A percentile compares a stretch with the other conserved stretches of the same genome.
Conservation (phyloP, 2,888 invertebrate species). For the Heliconius ethilla region DNA sequence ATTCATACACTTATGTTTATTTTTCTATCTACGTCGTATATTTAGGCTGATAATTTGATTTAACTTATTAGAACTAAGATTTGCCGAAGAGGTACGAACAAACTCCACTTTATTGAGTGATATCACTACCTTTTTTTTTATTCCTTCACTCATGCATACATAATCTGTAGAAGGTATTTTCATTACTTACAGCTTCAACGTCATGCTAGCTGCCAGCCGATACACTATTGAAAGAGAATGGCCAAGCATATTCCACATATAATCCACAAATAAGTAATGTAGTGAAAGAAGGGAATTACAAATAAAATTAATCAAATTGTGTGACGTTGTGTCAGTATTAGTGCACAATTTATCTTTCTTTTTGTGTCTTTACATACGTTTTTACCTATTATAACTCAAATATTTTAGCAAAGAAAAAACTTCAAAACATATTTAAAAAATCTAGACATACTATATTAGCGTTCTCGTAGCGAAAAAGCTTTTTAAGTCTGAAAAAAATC, state of each 20-base stretch:
- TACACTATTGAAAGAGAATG: no score
- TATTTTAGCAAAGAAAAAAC: neutral
- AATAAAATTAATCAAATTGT: no score
- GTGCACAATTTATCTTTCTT: no score
- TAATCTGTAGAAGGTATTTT: neutral
- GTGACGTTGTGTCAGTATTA: no score
- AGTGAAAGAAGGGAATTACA: no score
- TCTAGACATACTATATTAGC: constrained; percentile 24
- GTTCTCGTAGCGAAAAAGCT: constrained; percentile 15
- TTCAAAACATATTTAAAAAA: constrained; percentile 4
- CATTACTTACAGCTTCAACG: no score
- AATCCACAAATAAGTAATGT: no score
- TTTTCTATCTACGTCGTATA: neutral
- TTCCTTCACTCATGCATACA: neutral
- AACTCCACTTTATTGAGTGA: neutral
- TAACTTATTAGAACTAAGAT: neutral
- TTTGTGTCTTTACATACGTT: neutral
- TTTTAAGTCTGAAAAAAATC: constrained; percentile 36
- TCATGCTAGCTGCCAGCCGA: no score
- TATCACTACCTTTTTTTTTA: neutral
- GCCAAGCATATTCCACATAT: no score
- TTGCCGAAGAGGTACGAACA: neutral
- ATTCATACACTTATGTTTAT: no score
- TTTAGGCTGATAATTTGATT: no score
- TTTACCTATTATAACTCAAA: neutral